Percentiles rank a stretch among this genome's conserved stretches.
Conservation (phyloP, 1,140 invertebrate genomes). For the Tetramorium alpestre region DNA sequence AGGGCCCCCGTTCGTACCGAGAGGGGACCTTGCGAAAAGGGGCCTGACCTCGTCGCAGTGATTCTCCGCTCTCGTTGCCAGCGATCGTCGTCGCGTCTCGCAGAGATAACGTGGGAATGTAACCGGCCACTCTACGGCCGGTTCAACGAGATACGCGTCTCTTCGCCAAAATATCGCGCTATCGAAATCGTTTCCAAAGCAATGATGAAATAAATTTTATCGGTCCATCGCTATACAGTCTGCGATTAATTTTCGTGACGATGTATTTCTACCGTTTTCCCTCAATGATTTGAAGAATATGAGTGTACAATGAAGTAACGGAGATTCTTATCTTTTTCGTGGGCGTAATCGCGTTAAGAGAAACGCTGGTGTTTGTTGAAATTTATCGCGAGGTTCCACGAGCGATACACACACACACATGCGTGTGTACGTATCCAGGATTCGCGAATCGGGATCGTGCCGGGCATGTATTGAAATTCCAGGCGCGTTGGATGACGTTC, state of each 20-base stretch:
- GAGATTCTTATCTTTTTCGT: not conserved
- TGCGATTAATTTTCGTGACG: not conserved
- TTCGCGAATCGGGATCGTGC: conserved; percentile 3
- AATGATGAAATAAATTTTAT: not conserved
- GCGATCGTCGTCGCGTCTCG: not conserved
- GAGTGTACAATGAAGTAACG: not conserved
- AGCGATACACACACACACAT: not conserved
- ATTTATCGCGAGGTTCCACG: not conserved
- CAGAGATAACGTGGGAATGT: conserved; percentile 64
- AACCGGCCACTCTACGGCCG: no score
- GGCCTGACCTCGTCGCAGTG: conserved; percentile 67
- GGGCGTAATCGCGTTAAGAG: not conserved
- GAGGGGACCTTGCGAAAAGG: conserved; percentile 70
- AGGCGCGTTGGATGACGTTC: conserved; percentile 58
- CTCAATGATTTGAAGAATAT: not conserved
- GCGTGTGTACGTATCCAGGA: not conserved
- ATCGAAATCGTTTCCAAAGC: not conserved
- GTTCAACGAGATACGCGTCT: not conserved
- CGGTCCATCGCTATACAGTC: not conserved
- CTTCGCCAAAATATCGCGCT: not conserved
- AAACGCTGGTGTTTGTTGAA: not conserved
- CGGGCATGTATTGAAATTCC: conserved; percentile 38
- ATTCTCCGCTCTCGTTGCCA: conserved; percentile 59
- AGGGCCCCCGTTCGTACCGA: conserved; percentile 59
- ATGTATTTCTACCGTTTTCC: not conserved